Evolutionary conservation across 2,797 vertebrate genomes (phyloP).

Genomic region (Eulemur albifrons): DNA sequence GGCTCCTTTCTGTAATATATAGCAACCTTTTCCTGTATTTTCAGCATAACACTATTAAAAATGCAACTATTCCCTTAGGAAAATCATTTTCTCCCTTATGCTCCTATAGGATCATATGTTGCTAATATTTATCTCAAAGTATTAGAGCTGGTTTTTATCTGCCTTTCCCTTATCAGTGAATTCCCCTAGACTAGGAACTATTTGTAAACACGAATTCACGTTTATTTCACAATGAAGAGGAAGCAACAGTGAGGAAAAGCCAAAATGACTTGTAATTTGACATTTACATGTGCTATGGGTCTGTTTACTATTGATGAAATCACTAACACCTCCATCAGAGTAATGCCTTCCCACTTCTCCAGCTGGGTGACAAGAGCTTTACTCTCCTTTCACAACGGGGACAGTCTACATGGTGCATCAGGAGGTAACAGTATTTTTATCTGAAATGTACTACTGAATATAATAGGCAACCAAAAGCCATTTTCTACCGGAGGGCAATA

Average conservation of each 20-base stretch:
- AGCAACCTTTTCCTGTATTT: background rate
- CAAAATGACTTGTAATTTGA: background rate
- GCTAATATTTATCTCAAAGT: background rate
- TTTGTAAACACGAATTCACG: background rate
- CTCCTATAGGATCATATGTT: background rate
- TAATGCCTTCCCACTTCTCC: background rate
- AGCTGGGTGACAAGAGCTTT: background rate
- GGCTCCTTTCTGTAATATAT: background rate
- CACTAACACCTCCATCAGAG: background rate
- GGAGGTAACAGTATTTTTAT: background rate
- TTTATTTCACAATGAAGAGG: background rate
- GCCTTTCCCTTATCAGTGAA: background rate
- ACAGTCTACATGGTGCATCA: background rate
- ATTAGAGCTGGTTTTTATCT: background rate
- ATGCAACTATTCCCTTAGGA: background rate
- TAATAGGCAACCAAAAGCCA: background rate
- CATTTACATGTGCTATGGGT: background rate
- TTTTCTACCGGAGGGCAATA: background rate
- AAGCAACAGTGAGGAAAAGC: background rate
- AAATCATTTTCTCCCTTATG: background rate
- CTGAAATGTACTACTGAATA: background rate
- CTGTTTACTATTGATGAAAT: background rate
- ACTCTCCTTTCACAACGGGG: background rate
- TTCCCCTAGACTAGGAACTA: background rate
- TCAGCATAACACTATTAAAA: background rate